These are phyloP conservation scores for Nephila pilipes DNA, from an alignment of 1,140 invertebrate genomes.

Conservation along the genomic window DNA sequence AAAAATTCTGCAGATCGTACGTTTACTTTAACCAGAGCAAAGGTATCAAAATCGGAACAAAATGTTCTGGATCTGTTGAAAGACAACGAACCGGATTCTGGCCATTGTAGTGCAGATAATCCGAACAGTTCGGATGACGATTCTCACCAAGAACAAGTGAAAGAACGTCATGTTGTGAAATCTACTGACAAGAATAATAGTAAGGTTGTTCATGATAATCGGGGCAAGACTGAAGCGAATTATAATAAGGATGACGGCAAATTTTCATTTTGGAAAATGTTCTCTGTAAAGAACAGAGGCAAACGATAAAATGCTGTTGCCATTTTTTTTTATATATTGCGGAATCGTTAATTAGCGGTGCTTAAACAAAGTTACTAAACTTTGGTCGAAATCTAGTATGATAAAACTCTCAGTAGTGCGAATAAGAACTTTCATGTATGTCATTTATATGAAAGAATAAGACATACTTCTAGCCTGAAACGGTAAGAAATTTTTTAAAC, in stretches of 20 bases:
- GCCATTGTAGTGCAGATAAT: slow-evolving; percentile 75
- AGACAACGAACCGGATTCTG: slow-evolving; percentile 78
- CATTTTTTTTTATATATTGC: not conserved
- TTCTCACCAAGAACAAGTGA: slow-evolving; percentile 31
- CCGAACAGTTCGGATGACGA: slow-evolving; percentile 68
- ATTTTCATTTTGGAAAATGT: slow-evolving; percentile 76
- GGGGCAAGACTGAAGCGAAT: not conserved
- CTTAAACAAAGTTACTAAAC: slow-evolving; percentile 72
- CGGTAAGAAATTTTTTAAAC: not conserved
- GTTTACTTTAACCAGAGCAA: slow-evolving; percentile 76
- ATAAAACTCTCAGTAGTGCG: not conserved
- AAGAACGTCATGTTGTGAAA: slow-evolving; percentile 21
- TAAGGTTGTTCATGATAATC: not conserved
- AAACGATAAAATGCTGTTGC: slow-evolving; percentile 59
- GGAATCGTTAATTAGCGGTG: slow-evolving; percentile 8
- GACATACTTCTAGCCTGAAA: not conserved
- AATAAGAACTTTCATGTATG: not conserved
- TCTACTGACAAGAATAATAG: not conserved
- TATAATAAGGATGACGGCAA: slow-evolving; percentile 52
- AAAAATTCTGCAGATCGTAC: slow-evolving; percentile 71
- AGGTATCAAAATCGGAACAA: slow-evolving; percentile 84
- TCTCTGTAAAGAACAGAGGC: slow-evolving; percentile 56
- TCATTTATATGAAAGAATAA: not conserved
- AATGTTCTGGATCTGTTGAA: slow-evolving; percentile 88
- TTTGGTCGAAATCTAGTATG: slow-evolving; percentile 19